Conservation (phyloP, 2,888 invertebrate genomes). For the Rotaria macrura region DNA sequence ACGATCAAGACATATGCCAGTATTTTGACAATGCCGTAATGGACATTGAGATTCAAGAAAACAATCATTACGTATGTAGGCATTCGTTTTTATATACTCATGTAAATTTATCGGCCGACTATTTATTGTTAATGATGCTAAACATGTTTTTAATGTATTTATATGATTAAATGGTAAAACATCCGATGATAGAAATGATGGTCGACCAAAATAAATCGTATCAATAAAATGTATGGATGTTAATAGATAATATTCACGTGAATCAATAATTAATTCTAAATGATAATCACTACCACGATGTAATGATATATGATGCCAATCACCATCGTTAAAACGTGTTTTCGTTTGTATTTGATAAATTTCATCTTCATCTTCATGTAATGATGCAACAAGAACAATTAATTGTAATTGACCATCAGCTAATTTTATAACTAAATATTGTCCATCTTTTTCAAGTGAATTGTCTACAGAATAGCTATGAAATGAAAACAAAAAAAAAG, state of each 20-base stretch:
- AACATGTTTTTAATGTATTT: not conserved
- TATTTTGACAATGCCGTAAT: not conserved
- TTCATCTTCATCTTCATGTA: not conserved
- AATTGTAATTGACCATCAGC: slow-evolving; percentile 11
- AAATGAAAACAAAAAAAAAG: not conserved
- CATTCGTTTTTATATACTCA: not conserved
- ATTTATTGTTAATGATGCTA: slow-evolving; percentile 22
- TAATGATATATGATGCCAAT: slow-evolving; percentile 16
- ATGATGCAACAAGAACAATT: not conserved
- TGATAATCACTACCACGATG: not conserved
- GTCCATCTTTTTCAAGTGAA: not conserved
- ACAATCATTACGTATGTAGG: not conserved
- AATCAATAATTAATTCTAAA: slow-evolving; percentile 13
- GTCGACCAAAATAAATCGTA: not conserved
- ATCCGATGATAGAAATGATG: not conserved
- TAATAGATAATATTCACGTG: not conserved
- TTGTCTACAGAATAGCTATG: not conserved
- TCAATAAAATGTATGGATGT: not conserved
- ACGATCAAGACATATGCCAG: not conserved
- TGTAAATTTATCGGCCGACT: not conserved
- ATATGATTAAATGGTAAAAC: not conserved
- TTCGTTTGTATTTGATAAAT: not conserved
- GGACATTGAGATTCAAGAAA: slow-evolving; percentile 3
- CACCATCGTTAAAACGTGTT: not conserved
- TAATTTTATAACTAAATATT: not conserved